phyloP scores from a whole-genome alignment of 2,888 invertebrate genomes.

The Phania funesta region DNA sequence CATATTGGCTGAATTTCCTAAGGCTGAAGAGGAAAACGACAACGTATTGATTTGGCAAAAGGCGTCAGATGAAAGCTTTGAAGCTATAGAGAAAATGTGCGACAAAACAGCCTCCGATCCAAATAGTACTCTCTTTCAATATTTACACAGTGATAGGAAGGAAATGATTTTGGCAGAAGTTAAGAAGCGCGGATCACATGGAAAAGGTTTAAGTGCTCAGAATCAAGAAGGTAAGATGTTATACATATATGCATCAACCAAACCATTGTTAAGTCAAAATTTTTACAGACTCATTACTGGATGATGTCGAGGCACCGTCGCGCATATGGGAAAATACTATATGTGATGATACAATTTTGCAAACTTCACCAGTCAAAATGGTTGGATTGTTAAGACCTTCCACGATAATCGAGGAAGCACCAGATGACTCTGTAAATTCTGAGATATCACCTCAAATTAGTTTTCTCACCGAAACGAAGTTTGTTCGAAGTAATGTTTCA shows the following conservation, averaged over 20 bases:
- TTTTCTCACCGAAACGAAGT: constrained; percentile 72
- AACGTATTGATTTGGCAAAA: constrained; percentile 43
- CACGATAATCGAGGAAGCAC: constrained; percentile 77
- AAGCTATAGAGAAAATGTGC: constrained; percentile 71
- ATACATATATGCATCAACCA: not conserved
- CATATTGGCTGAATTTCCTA: not conserved
- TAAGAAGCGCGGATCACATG: constrained; percentile 64
- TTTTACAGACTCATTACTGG: constrained; percentile 73
- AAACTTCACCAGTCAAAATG: constrained; percentile 78
- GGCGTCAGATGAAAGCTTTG: constrained; percentile 74
- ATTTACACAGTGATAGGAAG: constrained; percentile 73
- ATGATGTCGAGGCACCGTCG: constrained; percentile 78
- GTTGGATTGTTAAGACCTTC: constrained; percentile 78
- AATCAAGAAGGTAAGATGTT: constrained; percentile 14
- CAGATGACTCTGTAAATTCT: constrained; percentile 68
- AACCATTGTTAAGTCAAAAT: not conserved
- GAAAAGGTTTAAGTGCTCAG: not conserved
- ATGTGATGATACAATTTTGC: constrained; percentile 67
- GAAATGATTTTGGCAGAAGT: constrained; percentile 69
- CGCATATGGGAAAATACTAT: constrained; percentile 77
- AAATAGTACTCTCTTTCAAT: constrained; percentile 77
- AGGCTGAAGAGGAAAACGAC: not conserved
- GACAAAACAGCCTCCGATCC: constrained; percentile 74
- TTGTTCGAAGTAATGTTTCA: constrained; percentile 54
- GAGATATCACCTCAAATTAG: constrained; percentile 71